Base-by-base conservation (phyloP, 2,797 vertebrate genomes). In the Bradypus variegatus region DNA sequence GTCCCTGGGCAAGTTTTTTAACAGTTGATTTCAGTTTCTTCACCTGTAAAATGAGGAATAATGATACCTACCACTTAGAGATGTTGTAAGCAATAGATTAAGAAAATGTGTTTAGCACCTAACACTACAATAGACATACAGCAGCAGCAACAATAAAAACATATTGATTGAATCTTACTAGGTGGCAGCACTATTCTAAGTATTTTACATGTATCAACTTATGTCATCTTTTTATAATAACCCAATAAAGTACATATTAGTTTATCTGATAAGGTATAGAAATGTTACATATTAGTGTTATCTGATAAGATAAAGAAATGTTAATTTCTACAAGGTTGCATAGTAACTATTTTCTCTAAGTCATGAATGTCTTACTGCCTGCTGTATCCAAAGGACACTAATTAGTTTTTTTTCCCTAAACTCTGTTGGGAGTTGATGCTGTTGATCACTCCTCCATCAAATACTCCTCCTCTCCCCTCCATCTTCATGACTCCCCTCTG, bases 1-100 rank as follows among this genome's bases (percentile, higher is more conserved):
- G n/a, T 72, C 73, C 36, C 70, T 89, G 55, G 48, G 65, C 58
- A 94, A 69, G 76, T 69, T 75, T 75, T 19, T 95, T 81, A 93
- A 69, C 10, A 21, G 50, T 8, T 33, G 25, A 75, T 72, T 86
- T 92, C 19, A 79, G 36, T 81, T 85, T 88, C n/a, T 76, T 90
- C n/a, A 14, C 69, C 25, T 65, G 14, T 48, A 48, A 91, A 90
- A 83, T 21, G 67, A 33, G 25, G 87, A 92, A 83, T 79, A 79
- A 89, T 41, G 75, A 36, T 41, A 90, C 62, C 60, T 50, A 48
- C 55, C 23, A 62, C 82, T 88, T 82, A 69, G 53, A 76, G 36
- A 76, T 88, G 53, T 84, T 91, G 45, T 53, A 25, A 94, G 25
- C 72, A 93, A 91, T 64, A 81, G 45, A 92, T 92, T 84, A 93